These are phyloP conservation scores for Spea hammondii DNA, from an alignment of 2,797 vertebrate species.

Conservation along the genomic window DNA sequence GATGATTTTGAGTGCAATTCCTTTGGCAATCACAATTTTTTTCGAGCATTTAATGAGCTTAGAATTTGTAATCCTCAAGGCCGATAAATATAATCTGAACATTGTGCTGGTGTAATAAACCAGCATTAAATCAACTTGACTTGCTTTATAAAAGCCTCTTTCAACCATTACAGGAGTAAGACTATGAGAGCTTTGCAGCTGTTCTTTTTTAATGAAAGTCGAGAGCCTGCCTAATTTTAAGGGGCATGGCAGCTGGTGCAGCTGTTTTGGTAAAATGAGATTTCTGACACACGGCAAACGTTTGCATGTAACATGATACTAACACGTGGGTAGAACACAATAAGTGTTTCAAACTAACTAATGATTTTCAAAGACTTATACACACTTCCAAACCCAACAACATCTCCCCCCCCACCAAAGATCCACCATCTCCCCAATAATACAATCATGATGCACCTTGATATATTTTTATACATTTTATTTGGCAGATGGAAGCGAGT, in stretches of 20 bases:
- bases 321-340: conserved; percentile 22
- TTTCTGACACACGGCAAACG: conserved; percentile 47
- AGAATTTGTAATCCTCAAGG: conserved; percentile 15
- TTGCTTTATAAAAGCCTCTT: conserved; percentile 45
- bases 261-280: conserved; percentile 50
- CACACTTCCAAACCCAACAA: not conserved
- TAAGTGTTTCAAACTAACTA: conserved; percentile 28
- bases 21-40: not conserved
- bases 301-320: conserved; percentile 43
- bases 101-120: conserved; percentile 29
- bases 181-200: conserved; percentile 45
- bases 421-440: no score
- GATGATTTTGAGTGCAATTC: no score
- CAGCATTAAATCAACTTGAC: conserved; percentile 47
- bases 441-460: no score
- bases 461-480: no score
- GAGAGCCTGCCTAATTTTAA: conserved; percentile 49
- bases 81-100: conserved; percentile 8
- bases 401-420: no score
- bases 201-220: conserved; percentile 51
- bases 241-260: conserved; percentile 48
- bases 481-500: no score
- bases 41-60: conserved; percentile 20
- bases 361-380: conserved; percentile 23
- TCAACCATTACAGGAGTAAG: conserved; percentile 42